Evolutionary conservation across 2,888 invertebrate genomes (phyloP).

Genomic region (Parascotia fuliginaria): DNA sequence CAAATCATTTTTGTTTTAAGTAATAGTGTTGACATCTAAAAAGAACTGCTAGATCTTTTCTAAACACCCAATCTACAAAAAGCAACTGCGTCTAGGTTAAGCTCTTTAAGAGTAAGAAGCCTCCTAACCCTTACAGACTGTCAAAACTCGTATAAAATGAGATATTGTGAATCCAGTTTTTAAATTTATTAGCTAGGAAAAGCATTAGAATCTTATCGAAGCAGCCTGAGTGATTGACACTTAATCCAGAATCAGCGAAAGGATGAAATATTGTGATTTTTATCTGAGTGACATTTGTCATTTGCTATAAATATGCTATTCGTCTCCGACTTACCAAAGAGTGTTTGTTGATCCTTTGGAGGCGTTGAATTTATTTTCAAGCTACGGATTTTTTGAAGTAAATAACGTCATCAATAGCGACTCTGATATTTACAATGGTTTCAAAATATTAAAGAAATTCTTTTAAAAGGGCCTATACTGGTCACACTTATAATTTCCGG

Average conservation of each 20-base stretch:
- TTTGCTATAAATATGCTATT: conserved; percentile 17
- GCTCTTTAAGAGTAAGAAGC: too few species aligned
- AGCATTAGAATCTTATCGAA: conserved; percentile 1
- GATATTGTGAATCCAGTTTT: too few species aligned
- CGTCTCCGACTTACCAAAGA: conserved; percentile 10
- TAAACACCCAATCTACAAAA: too few species aligned
- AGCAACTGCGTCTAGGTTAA: too few species aligned
- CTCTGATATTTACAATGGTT: background rate
- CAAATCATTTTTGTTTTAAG: too few species aligned
- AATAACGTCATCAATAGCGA: background rate
- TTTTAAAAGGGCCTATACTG: conserved; percentile 3
- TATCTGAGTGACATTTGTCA: conserved; percentile 17
- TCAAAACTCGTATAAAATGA: too few species aligned
- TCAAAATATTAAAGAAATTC: background rate
- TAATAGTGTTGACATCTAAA: too few species aligned
- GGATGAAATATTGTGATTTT: conserved; percentile 24
- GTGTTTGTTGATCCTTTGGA: background rate
- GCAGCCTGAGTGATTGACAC: conserved; percentile 17
- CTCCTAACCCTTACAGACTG: too few species aligned
- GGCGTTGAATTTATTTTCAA: too few species aligned
- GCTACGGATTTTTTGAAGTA: too few species aligned
- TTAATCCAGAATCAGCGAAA: conserved; percentile 6
- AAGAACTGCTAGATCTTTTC: too few species aligned
- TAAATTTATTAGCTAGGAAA: too few species aligned
- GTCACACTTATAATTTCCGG: conserved; percentile 11